Evolutionary conservation across 2,888 invertebrate genomes (phyloP).

Genomic region (Tachystola acroxantha): DNA sequence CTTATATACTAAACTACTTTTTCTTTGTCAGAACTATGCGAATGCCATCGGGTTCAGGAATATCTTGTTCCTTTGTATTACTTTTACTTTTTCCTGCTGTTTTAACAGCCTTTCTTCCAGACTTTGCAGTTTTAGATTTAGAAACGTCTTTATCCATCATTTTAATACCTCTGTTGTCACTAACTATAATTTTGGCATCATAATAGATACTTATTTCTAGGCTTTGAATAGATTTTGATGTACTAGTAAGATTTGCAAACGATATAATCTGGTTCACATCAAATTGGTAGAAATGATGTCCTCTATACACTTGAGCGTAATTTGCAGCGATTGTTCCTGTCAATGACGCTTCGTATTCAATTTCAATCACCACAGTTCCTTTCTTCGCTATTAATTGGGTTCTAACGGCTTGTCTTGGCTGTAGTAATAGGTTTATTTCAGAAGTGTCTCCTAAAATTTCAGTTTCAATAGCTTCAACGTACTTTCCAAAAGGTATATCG

Average conservation of each 20-base stretch:
- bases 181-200: neutral
- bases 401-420: slow-evolving; percentile 13
- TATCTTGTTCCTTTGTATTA: no score
- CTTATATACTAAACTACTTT: no score
- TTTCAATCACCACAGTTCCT: slow-evolving; percentile 6
- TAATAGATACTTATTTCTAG: neutral
- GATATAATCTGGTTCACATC: slow-evolving; percentile 13
- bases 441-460: no score
- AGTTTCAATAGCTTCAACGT: neutral
- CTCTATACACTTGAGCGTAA: slow-evolving; percentile 11
- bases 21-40: no score
- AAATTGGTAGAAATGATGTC: slow-evolving; percentile 19
- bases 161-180: neutral
- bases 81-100: no score
- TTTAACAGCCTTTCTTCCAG: no score
- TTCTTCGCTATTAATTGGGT: slow-evolving; percentile 9
- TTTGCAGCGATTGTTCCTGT: slow-evolving; percentile 14
- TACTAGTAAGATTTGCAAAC: neutral
- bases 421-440: neutral
- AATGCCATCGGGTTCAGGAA: no score
- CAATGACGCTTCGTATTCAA: slow-evolving; percentile 17
- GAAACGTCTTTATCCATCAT: neutral
- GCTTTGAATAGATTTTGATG: neutral
- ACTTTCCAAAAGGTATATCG: neutral
- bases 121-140: no score